Percentiles rank a stretch among this genome's conserved stretches.
Evolutionary conservation across 2,797 vertebrate species (phyloP).

Genomic region (Sebastes wilsoni): DNA sequence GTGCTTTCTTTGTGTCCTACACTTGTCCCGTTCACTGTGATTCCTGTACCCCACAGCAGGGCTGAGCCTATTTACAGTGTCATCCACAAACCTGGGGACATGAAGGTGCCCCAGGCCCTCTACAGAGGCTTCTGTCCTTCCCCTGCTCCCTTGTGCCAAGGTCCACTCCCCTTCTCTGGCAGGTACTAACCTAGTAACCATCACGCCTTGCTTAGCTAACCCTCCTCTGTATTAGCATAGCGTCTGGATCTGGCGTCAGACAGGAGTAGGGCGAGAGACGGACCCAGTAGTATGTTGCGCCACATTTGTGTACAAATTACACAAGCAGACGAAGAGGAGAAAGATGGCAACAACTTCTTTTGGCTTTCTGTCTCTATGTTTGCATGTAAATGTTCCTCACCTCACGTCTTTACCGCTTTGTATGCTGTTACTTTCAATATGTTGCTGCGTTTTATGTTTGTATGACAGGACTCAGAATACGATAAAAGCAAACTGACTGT

Average conservation of each 20-base stretch:
- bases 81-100: slow-evolving; percentile 88
- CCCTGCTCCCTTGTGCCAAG: slow-evolving; percentile 84
- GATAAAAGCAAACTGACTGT: neutral
- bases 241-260: slow-evolving; percentile 50
- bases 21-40: slow-evolving; percentile 85
- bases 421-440: slow-evolving; percentile 2
- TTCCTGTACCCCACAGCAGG: slow-evolving; percentile 87
- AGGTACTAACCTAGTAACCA: slow-evolving; percentile 86
- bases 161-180: slow-evolving; percentile 84
- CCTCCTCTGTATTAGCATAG: slow-evolving; percentile 63
- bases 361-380: slow-evolving; percentile 37
- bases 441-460: slow-evolving; percentile 41
- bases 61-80: slow-evolving; percentile 88
- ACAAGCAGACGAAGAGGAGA: slow-evolving; percentile 17
- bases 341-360: slow-evolving; percentile 8
- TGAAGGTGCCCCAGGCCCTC: slow-evolving; percentile 82
- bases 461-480: neutral
- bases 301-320: slow-evolving; percentile 36
- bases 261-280: slow-evolving; percentile 31
- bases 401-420: slow-evolving; percentile 28
- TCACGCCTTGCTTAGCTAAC: slow-evolving; percentile 77
- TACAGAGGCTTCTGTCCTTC: slow-evolving; percentile 84
- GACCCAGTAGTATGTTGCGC: slow-evolving; percentile 8
- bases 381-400: slow-evolving; percentile 62
- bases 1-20: slow-evolving; percentile 76